Conservation (phyloP, 2,113 vertebrate genomes). For the Psettodes erumei region DNA sequence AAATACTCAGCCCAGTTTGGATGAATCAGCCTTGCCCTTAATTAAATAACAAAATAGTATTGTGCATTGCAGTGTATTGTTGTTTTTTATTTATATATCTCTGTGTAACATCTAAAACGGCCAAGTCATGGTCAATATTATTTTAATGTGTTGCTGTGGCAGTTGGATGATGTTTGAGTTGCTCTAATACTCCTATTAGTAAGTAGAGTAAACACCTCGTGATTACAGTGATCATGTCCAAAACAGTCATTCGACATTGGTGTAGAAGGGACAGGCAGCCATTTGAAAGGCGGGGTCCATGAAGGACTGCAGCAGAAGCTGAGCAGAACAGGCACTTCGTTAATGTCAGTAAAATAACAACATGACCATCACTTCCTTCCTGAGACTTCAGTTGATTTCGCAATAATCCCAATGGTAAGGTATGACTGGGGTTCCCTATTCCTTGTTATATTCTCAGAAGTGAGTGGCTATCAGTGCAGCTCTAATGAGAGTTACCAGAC, state of each 20-base stretch:
- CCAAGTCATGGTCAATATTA: background rate
- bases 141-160: background rate
- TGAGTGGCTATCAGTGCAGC: background rate
- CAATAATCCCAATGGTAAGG: background rate
- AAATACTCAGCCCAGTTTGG: background rate
- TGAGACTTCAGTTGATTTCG: conserved; percentile 36
- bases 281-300: background rate
- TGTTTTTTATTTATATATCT: too few species aligned
- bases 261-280: background rate
- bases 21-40: background rate
- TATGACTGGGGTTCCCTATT: background rate
- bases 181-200: background rate
- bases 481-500: conserved; percentile 2
- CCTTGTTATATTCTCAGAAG: background rate
- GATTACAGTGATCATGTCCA: conserved; percentile 15
- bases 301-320: background rate
- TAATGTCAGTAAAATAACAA: conserved; percentile 12
- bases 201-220: conserved; percentile 2
- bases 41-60: background rate
- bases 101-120: background rate
- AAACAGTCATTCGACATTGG: conserved; percentile 20
- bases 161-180: conserved; percentile 2
- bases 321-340: background rate
- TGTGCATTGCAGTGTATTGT: background rate
- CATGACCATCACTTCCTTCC: conserved; percentile 43